Conservation (phyloP, 2,797 vertebrate species). For the Notolabrus celidotus region DNA sequence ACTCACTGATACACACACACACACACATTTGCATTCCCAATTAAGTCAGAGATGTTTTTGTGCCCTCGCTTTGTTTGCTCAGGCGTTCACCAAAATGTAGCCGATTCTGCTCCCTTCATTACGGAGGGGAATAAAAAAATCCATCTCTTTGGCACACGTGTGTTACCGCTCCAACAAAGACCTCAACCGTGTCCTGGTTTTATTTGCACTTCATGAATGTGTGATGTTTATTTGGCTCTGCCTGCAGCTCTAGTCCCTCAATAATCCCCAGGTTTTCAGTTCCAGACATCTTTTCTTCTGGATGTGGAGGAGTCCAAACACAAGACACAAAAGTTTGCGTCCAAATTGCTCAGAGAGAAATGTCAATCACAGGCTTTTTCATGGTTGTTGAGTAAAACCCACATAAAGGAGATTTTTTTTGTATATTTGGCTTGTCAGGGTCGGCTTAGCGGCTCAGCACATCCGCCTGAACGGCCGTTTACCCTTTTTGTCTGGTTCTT, state of each 20-base stretch:
- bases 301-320: neutral
- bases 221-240: neutral
- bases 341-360: neutral
- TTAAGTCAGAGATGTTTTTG: neutral
- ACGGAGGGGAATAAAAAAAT: neutral
- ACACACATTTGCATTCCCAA: neutral
- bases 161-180: neutral
- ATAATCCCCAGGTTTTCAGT: neutral
- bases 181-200: neutral
- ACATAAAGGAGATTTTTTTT: neutral
- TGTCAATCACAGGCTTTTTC: neutral
- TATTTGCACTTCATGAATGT: neutral
- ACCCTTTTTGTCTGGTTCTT: conserved; percentile 52
- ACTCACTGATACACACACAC: neutral
- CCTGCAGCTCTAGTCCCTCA: neutral
- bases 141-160: neutral
- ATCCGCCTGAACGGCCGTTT: conserved; percentile 50
- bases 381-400: neutral
- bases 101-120: neutral
- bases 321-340: neutral
- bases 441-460: conserved; percentile 30
- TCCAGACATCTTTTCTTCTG: neutral
- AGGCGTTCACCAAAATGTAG: neutral
- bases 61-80: neutral
- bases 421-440: conserved; percentile 9